Evolutionary conservation across 2,797 vertebrate species (phyloP), one percentile per base, ranked within the genome.

Genomic region (Sebastes nivosus): DNA sequence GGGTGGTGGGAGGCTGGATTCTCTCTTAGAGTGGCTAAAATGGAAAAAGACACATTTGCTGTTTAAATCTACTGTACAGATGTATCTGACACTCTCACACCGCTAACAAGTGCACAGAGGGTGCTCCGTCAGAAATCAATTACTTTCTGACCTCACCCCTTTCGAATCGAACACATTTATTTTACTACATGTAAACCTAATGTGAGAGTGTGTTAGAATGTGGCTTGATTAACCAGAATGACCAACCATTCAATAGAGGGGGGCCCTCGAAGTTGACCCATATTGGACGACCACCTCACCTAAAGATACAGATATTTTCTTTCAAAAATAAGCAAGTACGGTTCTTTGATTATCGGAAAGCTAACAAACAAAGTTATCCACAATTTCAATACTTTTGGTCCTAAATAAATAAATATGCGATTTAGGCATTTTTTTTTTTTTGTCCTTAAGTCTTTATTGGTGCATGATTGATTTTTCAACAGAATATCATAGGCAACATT

Each of bases 1-100:
- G 59, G 34, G 58, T 54, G 61, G 84, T 85, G 81, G 87, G 90
- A 78, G 75, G 76, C 38, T 25, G 14, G 50, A 72, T 67, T 54
- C 69, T 79, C 29, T 36, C 74, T 30, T 30, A 58, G 71, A 81
- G 16, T 20, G 16, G 64, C 67, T 38, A 22, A 76, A 80, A 42
- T 29, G 20, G 50, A 67, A 42, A 24, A 67, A 76, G 42, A 52
- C 30, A 25, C 20, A 12, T 29, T 27, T 57, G 20, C 52, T 14
- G 36, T 60, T 72, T 65, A 30, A 18, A 58, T 72, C 24, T 34
- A 8, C 13, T 55, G 27, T 18, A 66, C 22, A 13, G 50, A 25
- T 65, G 12, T 38, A 20, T 64, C 11, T 58, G 29, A 11, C 16
- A 71, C 32, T 32, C 20, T 52, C 50, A 52, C 50, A 52, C 50